These are phyloP conservation scores for Vombatus ursinus DNA, from an alignment of 2,113 vertebrate species.

Conservation along the genomic window DNA sequence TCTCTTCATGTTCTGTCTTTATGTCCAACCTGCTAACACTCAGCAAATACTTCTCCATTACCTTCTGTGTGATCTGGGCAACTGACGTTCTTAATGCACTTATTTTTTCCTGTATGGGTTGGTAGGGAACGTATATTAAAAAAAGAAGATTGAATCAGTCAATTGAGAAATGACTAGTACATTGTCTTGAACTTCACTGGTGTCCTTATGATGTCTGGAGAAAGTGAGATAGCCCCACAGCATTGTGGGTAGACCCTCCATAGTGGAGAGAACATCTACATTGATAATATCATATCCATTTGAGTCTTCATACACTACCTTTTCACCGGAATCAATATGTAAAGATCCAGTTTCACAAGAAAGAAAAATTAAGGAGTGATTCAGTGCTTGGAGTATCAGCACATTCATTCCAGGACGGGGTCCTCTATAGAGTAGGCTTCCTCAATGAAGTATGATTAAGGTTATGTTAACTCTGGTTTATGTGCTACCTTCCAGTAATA, in stretches of 20 bases:
- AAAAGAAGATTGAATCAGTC: not conserved
- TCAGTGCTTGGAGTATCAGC: not conserved
- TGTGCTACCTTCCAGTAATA: not conserved
- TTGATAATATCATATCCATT: not conserved
- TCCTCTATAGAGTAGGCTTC: not conserved
- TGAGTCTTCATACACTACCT: not conserved
- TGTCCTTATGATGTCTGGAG: not conserved
- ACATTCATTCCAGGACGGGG: not conserved
- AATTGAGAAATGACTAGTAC: not conserved
- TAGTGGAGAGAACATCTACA: not conserved
- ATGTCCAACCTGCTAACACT: not conserved
- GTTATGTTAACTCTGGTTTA: not conserved
- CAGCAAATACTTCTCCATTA: not conserved
- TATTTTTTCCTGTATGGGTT: not conserved
- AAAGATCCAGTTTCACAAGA: not conserved
- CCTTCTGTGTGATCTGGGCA: not conserved
- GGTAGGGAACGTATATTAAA: no score
- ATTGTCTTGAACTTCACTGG: not conserved
- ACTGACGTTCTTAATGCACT: not conserved
- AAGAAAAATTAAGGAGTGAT: not conserved
- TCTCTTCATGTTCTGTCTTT: not conserved
- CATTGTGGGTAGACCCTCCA: not conserved
- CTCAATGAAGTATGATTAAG: not conserved
- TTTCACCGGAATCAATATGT: not conserved
- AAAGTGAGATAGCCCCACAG: not conserved